Conservation (phyloP, 2,797 vertebrate species). For the Phyllotis vaccarum region DNA sequence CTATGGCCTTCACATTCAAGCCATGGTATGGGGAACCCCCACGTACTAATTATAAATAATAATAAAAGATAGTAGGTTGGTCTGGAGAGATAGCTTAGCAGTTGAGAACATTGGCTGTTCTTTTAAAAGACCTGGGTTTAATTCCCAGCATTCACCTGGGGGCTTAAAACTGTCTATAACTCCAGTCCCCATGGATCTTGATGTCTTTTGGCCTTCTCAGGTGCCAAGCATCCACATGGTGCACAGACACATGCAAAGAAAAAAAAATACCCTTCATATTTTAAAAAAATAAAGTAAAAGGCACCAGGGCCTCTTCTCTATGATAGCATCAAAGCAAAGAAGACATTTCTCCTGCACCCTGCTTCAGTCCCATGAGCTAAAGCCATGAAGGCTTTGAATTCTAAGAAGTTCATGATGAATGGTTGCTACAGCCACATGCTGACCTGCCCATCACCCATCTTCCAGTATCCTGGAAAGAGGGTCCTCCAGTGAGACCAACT, state of each 20-base stretch:
- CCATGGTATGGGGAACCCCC: background rate
- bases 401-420: background rate
- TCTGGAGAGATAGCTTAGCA: background rate
- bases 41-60: background rate
- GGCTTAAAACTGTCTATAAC: background rate
- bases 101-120: background rate
- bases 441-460: no score
- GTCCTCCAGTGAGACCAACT: background rate
- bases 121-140: no score
- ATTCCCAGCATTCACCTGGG: background rate
- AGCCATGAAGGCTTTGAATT: background rate
- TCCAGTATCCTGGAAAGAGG: background rate
- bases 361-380: no score
- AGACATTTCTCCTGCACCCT: background rate
- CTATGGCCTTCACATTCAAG: background rate
- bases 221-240: background rate
- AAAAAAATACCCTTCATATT: no score
- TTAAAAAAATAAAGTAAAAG: no score
- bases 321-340: background rate
- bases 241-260: background rate
- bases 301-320: background rate
- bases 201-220: background rate
- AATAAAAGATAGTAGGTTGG: no score
- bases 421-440: background rate
- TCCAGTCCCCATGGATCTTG: background rate